phyloP scores from a whole-genome alignment of 2,888 invertebrate genomes.

The Drosophila parthenogenetica region DNA sequence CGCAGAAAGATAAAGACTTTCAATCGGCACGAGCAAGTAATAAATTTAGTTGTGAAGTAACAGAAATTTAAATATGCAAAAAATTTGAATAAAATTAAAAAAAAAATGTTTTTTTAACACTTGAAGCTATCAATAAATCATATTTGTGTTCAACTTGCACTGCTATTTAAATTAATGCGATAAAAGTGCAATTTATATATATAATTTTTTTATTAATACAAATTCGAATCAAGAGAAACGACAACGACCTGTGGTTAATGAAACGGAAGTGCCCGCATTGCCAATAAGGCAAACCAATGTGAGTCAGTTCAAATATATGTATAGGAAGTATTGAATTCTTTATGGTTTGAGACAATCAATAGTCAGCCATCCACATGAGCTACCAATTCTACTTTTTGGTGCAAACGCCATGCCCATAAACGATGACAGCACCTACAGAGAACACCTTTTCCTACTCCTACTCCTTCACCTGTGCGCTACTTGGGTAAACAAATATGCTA shows the following conservation, averaged over 20 bases:
- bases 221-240: neutral
- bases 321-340: slow-evolving; percentile 22
- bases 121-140: too few species aligned
- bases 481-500: slow-evolving; percentile 45
- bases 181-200: too few species aligned
- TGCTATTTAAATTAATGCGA: too few species aligned
- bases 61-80: neutral
- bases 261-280: slow-evolving; percentile 46
- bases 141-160: too few species aligned
- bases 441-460: neutral
- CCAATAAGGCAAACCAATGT: slow-evolving; percentile 28
- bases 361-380: slow-evolving; percentile 25
- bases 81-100: too few species aligned
- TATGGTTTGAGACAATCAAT: slow-evolving; percentile 45
- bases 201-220: neutral
- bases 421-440: slow-evolving; percentile 17
- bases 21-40: neutral
- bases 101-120: too few species aligned
- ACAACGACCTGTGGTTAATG: slow-evolving; percentile 17
- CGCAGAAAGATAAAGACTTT: neutral
- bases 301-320: slow-evolving; percentile 21
- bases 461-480: neutral
- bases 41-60: neutral
- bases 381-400: slow-evolving; percentile 26
- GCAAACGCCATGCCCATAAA: slow-evolving; percentile 17